Percentiles rank a stretch among this genome's conserved stretches.
phyloP scores from a whole-genome alignment of 2,888 invertebrate genomes.

The Meloe dianella region DNA sequence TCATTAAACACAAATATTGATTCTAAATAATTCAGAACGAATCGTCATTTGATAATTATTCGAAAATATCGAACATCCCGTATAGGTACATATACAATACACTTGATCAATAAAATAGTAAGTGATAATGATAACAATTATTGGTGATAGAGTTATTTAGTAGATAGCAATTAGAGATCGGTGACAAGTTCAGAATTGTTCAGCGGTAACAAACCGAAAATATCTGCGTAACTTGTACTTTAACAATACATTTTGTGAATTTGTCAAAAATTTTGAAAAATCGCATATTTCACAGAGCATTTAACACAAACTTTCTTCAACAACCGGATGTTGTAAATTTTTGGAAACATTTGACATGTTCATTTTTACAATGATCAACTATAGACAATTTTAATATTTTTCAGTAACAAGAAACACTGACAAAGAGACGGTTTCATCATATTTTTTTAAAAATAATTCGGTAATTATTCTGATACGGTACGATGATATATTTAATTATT shows the following conservation, averaged over 20 bases:
- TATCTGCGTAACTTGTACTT: neutral
- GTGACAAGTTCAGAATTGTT: neutral
- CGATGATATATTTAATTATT: neutral
- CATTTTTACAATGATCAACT: too few species aligned
- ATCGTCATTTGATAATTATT: too few species aligned
- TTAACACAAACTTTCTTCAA: neutral
- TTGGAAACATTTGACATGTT: neutral
- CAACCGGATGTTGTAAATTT: neutral
- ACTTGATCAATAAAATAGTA: too few species aligned
- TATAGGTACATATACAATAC: too few species aligned
- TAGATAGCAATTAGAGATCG: neutral
- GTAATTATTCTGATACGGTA: neutral
- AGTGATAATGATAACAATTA: too few species aligned
- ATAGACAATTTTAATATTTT: too few species aligned
- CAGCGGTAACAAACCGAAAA: neutral
- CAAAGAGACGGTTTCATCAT: neutral
- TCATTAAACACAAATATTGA: neutral
- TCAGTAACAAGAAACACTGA: too few species aligned
- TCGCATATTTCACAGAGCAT: neutral
- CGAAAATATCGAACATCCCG: too few species aligned
- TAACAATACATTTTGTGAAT: neutral
- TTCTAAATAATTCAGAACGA: too few species aligned
- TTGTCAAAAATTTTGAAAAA: conserved; percentile 8
- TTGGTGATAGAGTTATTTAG: too few species aligned
- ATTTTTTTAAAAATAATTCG: neutral